Evolutionary conservation across 2,113 vertebrate species (phyloP).

Genomic region (Stomatorhinus ivindoensis): DNA sequence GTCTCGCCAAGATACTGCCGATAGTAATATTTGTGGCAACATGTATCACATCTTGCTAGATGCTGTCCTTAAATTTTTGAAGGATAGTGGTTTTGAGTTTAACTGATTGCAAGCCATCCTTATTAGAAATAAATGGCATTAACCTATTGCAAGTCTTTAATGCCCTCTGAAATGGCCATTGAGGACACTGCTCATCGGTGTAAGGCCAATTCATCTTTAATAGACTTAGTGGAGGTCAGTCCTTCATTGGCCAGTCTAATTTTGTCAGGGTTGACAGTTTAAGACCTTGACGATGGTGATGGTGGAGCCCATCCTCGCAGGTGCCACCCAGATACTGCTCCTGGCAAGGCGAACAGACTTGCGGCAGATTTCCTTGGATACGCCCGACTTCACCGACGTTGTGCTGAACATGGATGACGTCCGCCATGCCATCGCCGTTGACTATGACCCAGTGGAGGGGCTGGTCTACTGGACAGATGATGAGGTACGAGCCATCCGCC

Average conservation of each 20-base stretch:
- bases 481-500: slow-evolving; percentile 84
- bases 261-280: background rate
- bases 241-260: background rate
- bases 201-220: background rate
- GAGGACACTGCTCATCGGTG: background rate
- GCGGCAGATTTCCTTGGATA: slow-evolving; percentile 88
- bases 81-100: background rate
- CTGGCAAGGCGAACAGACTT: slow-evolving; percentile 84
- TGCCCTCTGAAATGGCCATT: background rate
- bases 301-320: slow-evolving; percentile 43
- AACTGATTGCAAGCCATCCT: background rate
- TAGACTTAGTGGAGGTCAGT: background rate
- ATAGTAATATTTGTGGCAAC: background rate
- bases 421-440: slow-evolving; percentile 90
- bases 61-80: background rate
- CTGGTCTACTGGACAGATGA: slow-evolving; percentile 94
- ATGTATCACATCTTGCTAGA: background rate
- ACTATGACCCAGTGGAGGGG: slow-evolving; percentile 89
- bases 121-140: background rate
- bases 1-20: background rate
- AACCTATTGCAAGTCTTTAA: background rate
- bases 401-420: slow-evolving; percentile 85
- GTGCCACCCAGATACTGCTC: slow-evolving; percentile 82
- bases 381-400: slow-evolving; percentile 87
- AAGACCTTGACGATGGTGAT: background rate